Base-by-base conservation (phyloP, 2,797 vertebrate species). In the Loris lydekkerianus region DNA sequence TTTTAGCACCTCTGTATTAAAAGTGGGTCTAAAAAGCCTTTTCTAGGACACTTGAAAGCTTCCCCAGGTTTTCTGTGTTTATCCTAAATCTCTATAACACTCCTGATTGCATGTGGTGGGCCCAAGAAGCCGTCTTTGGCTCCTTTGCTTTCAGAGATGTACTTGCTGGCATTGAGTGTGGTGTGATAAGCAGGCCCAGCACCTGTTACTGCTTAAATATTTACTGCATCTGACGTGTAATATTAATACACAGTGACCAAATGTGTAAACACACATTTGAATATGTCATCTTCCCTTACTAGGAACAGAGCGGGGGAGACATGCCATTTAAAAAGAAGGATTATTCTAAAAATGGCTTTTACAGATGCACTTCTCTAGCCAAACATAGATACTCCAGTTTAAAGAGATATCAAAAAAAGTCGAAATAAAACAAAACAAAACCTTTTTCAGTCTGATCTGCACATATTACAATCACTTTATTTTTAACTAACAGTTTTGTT, bases 131-230 rank as follows among this genome's bases (percentile, higher is more conserved):
- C 37, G 21, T 76, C 37, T 88, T 78, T 61, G 15, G 40, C 75
- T 82, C 86, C n/a, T 87, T 78, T 60, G 18, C 34, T 82, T 82
- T 89, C 77, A n/a, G 70, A 73, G 21, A 76, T 65, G 81, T 40
- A 80, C 53, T 56, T 89, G 21, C 37, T 70, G 49, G 61, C 67
- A 86, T 2, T 1, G 34, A 87, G 25, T 9, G 9, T 29, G 86
- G 18, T 88, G 25, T 88, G 29, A 89, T n/a, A 49, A 89, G 49
- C 3, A 75, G 46, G 18, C 17, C 72, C 20, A 81, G 37, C 25
- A 91, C 43, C 69, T 93, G 58, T 40, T 80, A 49, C 63, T 49
- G 8, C 61, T 84, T 86, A 93, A 95, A 80, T 81, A 92, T 75
- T 94, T 90, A 81, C n/a, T 29, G 56, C 11, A 73, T 85, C 40